These are phyloP conservation scores for Drosophila subpulchrella DNA, from an alignment of 1,140 invertebrate species.

Conservation along the genomic window DNA sequence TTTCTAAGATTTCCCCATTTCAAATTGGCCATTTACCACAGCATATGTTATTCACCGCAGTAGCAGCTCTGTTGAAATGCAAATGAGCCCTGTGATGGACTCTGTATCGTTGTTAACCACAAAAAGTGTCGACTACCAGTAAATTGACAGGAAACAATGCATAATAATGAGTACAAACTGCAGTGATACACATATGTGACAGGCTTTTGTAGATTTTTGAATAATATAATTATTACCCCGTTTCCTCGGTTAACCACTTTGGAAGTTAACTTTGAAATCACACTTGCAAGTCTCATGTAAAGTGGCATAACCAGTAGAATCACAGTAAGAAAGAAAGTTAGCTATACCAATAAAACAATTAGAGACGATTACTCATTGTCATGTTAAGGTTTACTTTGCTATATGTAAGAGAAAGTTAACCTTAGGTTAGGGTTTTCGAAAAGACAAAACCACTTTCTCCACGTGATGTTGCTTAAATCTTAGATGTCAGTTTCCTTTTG, in stretches of 20 bases:
- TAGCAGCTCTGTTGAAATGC: slow-evolving; percentile 17
- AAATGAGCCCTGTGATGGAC: slow-evolving; percentile 6
- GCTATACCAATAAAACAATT: too few species aligned
- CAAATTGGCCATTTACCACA: background rate
- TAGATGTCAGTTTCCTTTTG: too few species aligned
- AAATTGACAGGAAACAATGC: slow-evolving; percentile 58
- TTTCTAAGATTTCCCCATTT: background rate
- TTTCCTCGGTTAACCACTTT: background rate
- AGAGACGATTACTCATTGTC: too few species aligned
- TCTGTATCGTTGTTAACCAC: slow-evolving; percentile 13
- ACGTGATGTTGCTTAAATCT: too few species aligned
- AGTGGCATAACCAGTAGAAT: too few species aligned
- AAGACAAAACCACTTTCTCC: too few species aligned
- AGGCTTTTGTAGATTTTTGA: slow-evolving; percentile 31
- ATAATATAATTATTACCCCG: slow-evolving; percentile 19
- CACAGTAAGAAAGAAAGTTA: too few species aligned
- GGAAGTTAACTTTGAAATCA: background rate
- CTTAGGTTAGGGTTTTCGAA: too few species aligned
- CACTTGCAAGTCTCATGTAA: background rate
- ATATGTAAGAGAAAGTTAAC: too few species aligned
- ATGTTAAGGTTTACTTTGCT: too few species aligned
- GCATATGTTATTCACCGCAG: slow-evolving; percentile 6
- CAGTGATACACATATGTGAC: background rate
- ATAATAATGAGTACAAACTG: slow-evolving; percentile 52
- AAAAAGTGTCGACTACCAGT: slow-evolving; percentile 21